These are phyloP conservation scores for Mugil cephalus DNA, from an alignment of 2,113 vertebrate species.

Conservation along the genomic window DNA sequence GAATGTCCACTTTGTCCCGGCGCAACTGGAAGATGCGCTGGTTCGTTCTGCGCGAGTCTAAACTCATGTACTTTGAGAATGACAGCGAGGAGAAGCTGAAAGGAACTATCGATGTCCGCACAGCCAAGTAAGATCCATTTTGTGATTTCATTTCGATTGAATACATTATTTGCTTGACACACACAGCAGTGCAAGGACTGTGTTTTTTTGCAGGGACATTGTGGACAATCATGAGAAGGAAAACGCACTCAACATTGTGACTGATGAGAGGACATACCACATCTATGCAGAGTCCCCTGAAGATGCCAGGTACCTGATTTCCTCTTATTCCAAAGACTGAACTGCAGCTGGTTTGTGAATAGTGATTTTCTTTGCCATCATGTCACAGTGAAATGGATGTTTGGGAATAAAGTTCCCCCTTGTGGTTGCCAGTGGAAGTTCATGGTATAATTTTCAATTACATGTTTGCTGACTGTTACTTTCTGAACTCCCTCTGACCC, in stretches of 20 bases:
- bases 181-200: neutral
- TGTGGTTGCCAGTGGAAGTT: constrained; percentile 61
- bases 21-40: constrained; percentile 96
- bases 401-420: constrained; percentile 65
- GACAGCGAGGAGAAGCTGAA: constrained; percentile 93
- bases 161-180: neutral
- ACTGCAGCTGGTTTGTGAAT: constrained; percentile 1
- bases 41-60: constrained; percentile 92
- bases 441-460: constrained; percentile 40
- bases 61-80: constrained; percentile 94
- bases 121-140: constrained; percentile 85
- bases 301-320: constrained; percentile 89
- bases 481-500: constrained; percentile 68
- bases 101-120: constrained; percentile 90
- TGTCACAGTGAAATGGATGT: constrained; percentile 22
- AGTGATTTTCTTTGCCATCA: constrained; percentile 11
- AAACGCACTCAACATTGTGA: constrained; percentile 93
- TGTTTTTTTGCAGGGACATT: constrained; percentile 86
- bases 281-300: constrained; percentile 94
- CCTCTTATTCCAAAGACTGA: constrained; percentile 47
- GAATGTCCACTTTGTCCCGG: constrained; percentile 91
- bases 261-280: constrained; percentile 92
- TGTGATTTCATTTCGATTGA: neutral
- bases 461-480: constrained; percentile 46
- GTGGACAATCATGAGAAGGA: constrained; percentile 96